Evolutionary conservation across 2,888 invertebrate genomes (phyloP), one percentile per base, ranked within the genome.

Genomic region (Fragum whitleyi): DNA sequence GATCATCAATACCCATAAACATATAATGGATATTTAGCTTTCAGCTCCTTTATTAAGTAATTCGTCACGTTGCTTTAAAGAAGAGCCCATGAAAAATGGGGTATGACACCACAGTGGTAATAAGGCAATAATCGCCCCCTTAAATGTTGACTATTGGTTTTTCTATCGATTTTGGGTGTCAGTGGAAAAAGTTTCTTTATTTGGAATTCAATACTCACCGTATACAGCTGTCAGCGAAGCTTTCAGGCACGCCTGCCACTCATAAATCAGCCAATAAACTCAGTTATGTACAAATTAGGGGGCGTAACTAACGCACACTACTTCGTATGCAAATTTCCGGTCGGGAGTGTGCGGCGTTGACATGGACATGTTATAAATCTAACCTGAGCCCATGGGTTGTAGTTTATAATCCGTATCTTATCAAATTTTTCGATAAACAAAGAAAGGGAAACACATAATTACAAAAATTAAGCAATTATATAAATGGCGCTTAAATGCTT

Each of bases 391-490:
- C 23, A 21, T 26, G 9, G 36, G 19, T n/a, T 26, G 51, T 21
- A 51, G 55, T 53, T 53, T 29, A 55, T 61, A 47, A 51, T 32
- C 47, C 77, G 51, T 62, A 28, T 61, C 65, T 71, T 55, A 77
- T 77, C 77, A 70, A 26, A 28, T 67, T 51, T 69, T 61, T 1
- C 23, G n/a, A 73, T 76, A 79, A 78, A 84, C 85, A 79, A 85
- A 77, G 79, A 71, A 74, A 77, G 79, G 79, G 79, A 85, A 81
- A 85, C 79, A 51, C 65, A 76, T 79, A 81, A 85, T 77, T 81
- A 75, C 74, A 69, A 78, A 74, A 79, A 81, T 81, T 81, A 74
- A 70, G 78, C 73, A 77, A 85, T 85, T 85, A 82, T 51, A 62
- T 68, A 53, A 70, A 77, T 74, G 85, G 70, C 68, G 77, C 73